Base-by-base conservation (phyloP, 2,113 vertebrate species). In the Nyctibius bracteatus region DNA sequence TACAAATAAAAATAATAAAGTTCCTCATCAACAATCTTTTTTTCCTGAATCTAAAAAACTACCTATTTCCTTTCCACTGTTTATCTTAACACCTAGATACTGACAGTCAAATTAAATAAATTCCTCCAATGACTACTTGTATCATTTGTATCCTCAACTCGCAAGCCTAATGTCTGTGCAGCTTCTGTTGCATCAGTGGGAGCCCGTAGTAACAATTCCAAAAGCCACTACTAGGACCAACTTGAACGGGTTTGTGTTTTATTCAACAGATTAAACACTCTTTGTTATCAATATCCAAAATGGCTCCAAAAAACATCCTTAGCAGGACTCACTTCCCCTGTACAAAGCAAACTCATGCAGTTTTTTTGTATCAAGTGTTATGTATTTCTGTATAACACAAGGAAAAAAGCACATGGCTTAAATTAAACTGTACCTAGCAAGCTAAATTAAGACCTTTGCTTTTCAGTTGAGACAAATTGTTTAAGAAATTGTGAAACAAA, bases 361-460 rank as follows among this genome's bases (percentile, higher is more conserved):
- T n/a, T 44, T 44, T 82, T 71, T 78, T 43, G 12, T 41, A 65
- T 19, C 8, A 62, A 73, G 20, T 10, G n/a, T 71, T 63, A 74
- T 1, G 2, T 24, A 57, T 52, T 88, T 68, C 71, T 6, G 6
- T 9, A 14, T 14, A 57, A 57, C 17, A 31, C 1, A 0, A 80
- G 10, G 18, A 31, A 89, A 57, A 72, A 84, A 39, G 4, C 13
- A 90, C 8, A 28, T 22, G 12, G 30, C 22, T 91, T 94, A 78
- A 81, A 14, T 62, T 33, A 59, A 74, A 5, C n/a, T 71, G 47
- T 37, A 79, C 6, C 8, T 70, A 66, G 55, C 55, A 85, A 81
- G 44, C 37, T 61, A 72, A 91, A 83, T 61, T 61, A 90, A 3
- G 30, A 12, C 9, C 59, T 61, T 67, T 39, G 30, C 8, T 75